These are phyloP conservation scores for Grantiella picta DNA, from an alignment of 2,113 vertebrate species.

Conservation along the genomic window DNA sequence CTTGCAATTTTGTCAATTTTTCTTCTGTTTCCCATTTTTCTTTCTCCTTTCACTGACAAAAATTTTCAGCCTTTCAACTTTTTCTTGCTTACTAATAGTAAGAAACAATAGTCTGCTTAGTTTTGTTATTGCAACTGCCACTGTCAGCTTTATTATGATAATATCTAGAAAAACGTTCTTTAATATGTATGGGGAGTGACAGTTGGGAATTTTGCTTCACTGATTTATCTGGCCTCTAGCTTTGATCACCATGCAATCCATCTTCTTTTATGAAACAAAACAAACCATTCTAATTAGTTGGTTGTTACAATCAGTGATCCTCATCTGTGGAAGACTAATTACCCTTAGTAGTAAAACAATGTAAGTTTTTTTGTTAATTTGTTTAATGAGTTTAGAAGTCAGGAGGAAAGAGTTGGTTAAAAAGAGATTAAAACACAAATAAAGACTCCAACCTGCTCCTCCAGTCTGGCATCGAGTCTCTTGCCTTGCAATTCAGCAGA, in stretches of 20 bases:
- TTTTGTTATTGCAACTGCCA: background rate
- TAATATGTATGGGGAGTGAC: background rate
- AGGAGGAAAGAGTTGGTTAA: background rate
- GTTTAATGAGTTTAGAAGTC: background rate
- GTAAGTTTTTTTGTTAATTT: background rate
- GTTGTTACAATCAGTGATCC: background rate
- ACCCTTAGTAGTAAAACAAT: background rate
- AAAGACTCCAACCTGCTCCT: background rate
- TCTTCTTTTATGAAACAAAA: conserved; percentile 6
- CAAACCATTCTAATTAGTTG: background rate
- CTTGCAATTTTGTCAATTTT: background rate
- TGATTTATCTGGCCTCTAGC: background rate
- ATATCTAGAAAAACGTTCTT: background rate
- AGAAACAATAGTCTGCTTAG: background rate
- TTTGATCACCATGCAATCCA: background rate
- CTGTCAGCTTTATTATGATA: background rate
- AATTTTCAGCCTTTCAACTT: background rate
- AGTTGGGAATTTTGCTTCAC: background rate
- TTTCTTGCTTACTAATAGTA: background rate
- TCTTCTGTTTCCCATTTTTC: background rate
- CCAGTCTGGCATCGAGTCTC: background rate
- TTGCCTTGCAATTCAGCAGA: background rate
- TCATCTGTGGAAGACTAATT: conserved; percentile 2
- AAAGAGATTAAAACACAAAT: background rate
- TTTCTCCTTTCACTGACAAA: background rate